Conservation (phyloP, 2,113 vertebrate genomes). For the Phyllostomus hastatus region DNA sequence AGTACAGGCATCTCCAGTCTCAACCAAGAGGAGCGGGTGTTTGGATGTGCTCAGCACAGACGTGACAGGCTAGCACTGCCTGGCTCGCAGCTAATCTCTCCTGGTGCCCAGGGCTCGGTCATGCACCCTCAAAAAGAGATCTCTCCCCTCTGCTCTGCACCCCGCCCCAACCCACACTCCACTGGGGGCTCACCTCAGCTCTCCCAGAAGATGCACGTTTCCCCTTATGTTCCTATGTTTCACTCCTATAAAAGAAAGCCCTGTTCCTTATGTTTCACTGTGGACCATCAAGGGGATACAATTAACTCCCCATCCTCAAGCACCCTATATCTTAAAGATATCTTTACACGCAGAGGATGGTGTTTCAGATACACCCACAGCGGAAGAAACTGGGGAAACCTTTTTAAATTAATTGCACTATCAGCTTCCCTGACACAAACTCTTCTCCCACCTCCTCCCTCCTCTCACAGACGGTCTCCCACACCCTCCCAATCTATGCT, state of each 20-base stretch:
- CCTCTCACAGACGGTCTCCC: not conserved
- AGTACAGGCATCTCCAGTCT: not conserved
- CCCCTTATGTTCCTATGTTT: not conserved
- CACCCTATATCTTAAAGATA: constrained; percentile 28
- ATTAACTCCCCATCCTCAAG: constrained; percentile 40
- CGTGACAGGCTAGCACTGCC: rapidly evolving
- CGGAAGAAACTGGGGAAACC: not conserved
- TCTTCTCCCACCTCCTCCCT: not conserved
- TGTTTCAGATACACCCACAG: constrained; percentile 24
- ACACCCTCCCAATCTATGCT: not conserved
- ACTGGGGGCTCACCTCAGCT: not conserved
- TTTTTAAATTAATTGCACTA: constrained; percentile 24
- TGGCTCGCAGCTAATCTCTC: not conserved
- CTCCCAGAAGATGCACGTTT: not conserved
- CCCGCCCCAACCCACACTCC: not conserved
- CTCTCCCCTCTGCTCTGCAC: not conserved
- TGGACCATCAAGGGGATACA: constrained; percentile 33
- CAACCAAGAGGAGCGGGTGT: rapidly evolving
- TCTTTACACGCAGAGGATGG: constrained; percentile 43
- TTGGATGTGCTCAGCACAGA: not conserved
- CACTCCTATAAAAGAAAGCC: not conserved
- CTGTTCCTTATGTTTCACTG: not conserved
- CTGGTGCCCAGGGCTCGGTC: not conserved
- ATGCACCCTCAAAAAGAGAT: not conserved
- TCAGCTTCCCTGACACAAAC: not conserved